Base-by-base conservation (phyloP, 1,140 invertebrate genomes). In the Paraescarpia echinospica region DNA sequence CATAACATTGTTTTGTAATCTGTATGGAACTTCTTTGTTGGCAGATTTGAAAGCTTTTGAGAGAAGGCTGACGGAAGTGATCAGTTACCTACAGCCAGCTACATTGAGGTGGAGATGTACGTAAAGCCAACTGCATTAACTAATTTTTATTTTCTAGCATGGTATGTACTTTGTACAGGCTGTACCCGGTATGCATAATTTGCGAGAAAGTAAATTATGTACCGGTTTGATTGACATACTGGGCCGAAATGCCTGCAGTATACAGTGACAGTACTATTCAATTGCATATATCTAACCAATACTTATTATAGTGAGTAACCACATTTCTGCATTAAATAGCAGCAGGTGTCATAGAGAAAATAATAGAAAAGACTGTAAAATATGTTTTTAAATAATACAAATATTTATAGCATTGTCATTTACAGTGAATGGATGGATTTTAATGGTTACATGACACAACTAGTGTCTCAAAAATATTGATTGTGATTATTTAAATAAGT, bases 31-130 rank as follows among this genome's bases (percentile, higher is more conserved):
- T 41, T 77, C 22, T 77, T 77, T 27, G 22, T 77, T 77, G 59
- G 59, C 59, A 99, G 99, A 99, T 97, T 96, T 99, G 93, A 99
- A 99, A 96, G 98, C 99, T 51, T 99, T 99, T 96, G 99, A 99
- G 96, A 97, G 98, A 93, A 97, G 99, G 92, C 96, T 99, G 2
- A 99, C 98, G 12, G 99, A 99, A 97, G 98, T 99, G n/a, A 98
- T 99, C 95, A 97, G 98, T 94, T 98, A 98, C 96, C 97, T 99
- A 93, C 98, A 98, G 95, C 99, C 99, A 91, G 97, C 98, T 91
- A 98, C 98, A 92, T 97, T 97, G 93, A 97, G 98, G 96, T 99
- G 99, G 99, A 97, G 98, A 97, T 98, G 98, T 98, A 95, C 94
- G 94, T 94, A 33, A 12, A 34, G 89, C 34, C 33, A 90, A 93